A percentile compares a stretch with the other conserved stretches of the same genome.
These are phyloP conservation scores for Elgaria multicarinata DNA, from an alignment of 2,113 vertebrate species.

Conservation along the genomic window DNA sequence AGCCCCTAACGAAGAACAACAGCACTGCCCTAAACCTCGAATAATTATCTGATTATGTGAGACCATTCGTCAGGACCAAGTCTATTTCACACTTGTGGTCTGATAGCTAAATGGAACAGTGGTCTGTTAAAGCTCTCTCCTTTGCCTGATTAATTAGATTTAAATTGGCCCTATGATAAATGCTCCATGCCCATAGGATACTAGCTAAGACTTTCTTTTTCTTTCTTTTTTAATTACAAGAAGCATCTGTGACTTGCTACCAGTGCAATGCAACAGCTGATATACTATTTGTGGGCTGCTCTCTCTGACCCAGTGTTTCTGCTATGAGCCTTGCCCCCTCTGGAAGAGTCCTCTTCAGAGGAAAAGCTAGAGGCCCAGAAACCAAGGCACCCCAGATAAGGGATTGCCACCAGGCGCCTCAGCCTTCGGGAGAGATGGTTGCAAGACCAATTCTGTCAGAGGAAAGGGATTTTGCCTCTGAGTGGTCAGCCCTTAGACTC, in stretches of 20 bases:
- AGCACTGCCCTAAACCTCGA: neutral
- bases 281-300: neutral
- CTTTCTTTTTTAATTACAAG: conserved; percentile 62
- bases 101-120: conserved; percentile 45
- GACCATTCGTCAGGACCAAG: conserved; percentile 3
- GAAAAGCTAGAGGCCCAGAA: no score
- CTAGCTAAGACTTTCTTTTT: neutral
- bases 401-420: no score
- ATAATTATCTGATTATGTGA: conserved; percentile 25
- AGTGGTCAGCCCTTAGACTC: neutral
- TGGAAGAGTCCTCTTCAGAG: no score
- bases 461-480: no score
- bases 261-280: neutral
- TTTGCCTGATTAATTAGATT: conserved; percentile 58
- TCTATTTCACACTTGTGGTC: neutral
- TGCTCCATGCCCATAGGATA: conserved; percentile 15
- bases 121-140: conserved; percentile 26
- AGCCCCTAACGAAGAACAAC: neutral
- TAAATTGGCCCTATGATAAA: conserved; percentile 60
- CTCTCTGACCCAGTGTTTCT: neutral
- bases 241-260: conserved; percentile 27
- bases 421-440: no score
- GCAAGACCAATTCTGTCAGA: no score
- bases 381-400: no score
- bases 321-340: no score